Conservation (phyloP, 1,140 invertebrate genomes). For the Caenorhabditis tropicalis region DNA sequence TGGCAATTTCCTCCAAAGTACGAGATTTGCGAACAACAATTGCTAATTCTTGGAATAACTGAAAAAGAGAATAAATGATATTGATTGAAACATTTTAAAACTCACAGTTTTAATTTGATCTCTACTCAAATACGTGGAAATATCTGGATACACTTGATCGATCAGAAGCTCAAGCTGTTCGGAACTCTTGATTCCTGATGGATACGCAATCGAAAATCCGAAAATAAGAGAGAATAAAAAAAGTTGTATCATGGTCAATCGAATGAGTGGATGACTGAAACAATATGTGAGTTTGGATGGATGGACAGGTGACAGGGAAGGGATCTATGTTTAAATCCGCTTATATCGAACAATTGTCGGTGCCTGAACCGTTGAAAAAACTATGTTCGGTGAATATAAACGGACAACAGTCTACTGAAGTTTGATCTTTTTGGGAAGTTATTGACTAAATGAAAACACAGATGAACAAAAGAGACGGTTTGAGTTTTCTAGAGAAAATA, state of each 20-base stretch:
- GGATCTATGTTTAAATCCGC: neutral
- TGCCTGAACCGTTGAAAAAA: neutral
- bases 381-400: neutral
- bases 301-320: neutral
- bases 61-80: neutral
- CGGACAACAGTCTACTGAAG: neutral
- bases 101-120: neutral
- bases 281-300: no score
- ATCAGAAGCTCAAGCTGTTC: neutral
- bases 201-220: neutral
- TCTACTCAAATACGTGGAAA: neutral
- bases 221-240: neutral
- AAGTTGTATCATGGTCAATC: neutral
- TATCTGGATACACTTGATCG: slow-evolving; percentile 11
- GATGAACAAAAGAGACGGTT: neutral
- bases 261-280: neutral
- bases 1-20: slow-evolving; percentile 16
- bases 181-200: neutral
- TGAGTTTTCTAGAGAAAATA: no score
- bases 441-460: neutral
- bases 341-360: neutral
- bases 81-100: neutral
- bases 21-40: neutral
- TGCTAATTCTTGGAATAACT: neutral
- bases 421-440: neutral